phyloP scores from a whole-genome alignment of 2,113 vertebrate genomes.

The Pedetes capensis region DNA sequence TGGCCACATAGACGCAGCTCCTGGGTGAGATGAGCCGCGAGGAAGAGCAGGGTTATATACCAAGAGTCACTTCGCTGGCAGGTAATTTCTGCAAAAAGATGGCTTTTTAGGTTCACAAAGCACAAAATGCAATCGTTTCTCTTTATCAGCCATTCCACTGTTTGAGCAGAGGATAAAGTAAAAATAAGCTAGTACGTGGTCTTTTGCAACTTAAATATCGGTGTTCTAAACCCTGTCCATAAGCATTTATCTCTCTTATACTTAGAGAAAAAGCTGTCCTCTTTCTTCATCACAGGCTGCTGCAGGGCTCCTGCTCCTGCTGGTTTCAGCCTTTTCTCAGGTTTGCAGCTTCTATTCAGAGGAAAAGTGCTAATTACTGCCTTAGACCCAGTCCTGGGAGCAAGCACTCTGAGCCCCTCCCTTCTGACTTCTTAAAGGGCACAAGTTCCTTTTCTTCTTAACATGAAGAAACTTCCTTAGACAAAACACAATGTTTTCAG shows the following conservation, averaged over 20 bases:
- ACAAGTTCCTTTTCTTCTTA: neutral
- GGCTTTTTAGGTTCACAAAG: neutral
- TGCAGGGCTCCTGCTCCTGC: neutral
- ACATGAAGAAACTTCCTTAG: neutral
- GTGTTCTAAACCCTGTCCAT: neutral
- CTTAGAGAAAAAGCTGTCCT: neutral
- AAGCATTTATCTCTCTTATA: neutral
- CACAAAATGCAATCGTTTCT: neutral
- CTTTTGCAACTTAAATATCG: neutral
- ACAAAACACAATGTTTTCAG: neutral
- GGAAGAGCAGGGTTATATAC: neutral
- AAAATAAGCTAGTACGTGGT: neutral
- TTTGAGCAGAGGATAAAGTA: conserved; percentile 17
- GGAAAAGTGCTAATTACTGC: neutral
- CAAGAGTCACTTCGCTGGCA: neutral
- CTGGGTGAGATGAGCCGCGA: neutral
- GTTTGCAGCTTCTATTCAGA: neutral
- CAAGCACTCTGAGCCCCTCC: neutral
- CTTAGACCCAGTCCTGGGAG: neutral
- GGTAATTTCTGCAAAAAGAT: neutral
- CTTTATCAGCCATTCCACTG: neutral
- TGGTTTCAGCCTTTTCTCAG: conserved; percentile 2
- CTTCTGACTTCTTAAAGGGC: conserved; percentile 16
- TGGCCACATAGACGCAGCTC: neutral
- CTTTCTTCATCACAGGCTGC: neutral